phyloP scores from a whole-genome alignment of 2,113 vertebrate genomes.

The Pipra filicauda region DNA sequence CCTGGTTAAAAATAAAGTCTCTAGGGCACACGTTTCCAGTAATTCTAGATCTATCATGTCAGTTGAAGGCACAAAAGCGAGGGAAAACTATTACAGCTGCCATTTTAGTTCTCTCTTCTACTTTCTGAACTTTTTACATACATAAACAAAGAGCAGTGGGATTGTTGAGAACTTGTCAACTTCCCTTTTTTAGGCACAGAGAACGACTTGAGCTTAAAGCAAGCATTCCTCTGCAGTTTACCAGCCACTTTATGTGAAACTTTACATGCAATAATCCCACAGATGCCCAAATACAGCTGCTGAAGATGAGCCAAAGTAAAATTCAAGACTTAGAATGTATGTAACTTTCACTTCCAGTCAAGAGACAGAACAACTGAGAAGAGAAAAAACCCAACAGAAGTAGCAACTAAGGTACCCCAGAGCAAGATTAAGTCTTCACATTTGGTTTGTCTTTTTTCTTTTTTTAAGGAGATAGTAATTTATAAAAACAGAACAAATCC shows the following conservation, averaged over 20 bases:
- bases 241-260: background rate
- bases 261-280: accelerated
- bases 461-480: background rate
- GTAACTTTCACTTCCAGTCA: background rate
- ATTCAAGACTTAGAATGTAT: background rate
- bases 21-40: background rate
- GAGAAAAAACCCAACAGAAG: background rate
- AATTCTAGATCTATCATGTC: background rate
- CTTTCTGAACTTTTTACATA: background rate
- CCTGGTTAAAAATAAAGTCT: constrained; percentile 32
- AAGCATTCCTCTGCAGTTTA: background rate
- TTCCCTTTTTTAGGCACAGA: background rate
- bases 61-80: background rate
- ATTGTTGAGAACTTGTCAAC: background rate
- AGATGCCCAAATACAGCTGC: background rate
- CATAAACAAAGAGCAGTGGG: background rate
- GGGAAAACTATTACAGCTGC: background rate
- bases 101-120: background rate
- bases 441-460: background rate
- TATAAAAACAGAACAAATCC: background rate
- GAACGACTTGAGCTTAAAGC: background rate
- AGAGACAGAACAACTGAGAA: background rate
- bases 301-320: background rate
- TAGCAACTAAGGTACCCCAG: background rate
- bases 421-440: background rate